Conservation (phyloP, 2,113 vertebrate species). For the Gobio gobio region DNA sequence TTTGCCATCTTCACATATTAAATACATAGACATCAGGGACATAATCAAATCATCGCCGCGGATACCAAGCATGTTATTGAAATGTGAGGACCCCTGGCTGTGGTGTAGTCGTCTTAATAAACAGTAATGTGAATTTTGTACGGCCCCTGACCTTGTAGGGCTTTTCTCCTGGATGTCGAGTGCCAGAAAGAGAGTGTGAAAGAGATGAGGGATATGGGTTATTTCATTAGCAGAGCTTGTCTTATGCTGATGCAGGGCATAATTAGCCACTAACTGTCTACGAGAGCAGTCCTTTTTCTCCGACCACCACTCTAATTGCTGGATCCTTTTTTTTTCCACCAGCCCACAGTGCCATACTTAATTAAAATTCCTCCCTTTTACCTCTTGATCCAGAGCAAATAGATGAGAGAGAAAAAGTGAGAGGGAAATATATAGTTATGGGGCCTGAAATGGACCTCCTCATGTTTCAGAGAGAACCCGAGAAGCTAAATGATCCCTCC, state of each 20-base stretch:
- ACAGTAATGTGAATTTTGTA: conserved; percentile 16
- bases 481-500: conserved; percentile 17
- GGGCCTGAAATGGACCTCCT: conserved; percentile 14
- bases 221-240: conserved; percentile 65
- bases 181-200: background rate
- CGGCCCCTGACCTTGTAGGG: conserved; percentile 26
- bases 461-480: background rate
- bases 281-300: conserved; percentile 50
- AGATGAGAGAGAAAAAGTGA: conserved; percentile 1
- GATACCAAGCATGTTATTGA: conserved; percentile 24
- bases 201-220: conserved; percentile 49
- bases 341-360: conserved; percentile 55
- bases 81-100: background rate
- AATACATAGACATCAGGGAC: background rate
- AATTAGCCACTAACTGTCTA: conserved; percentile 61
- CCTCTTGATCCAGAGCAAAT: conserved; percentile 20
- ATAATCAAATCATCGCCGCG: conserved; percentile 11
- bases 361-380: conserved; percentile 59
- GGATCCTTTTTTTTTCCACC: conserved; percentile 30
- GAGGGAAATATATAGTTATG: conserved; percentile 25
- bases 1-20: background rate
- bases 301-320: conserved; percentile 56
- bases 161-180: conserved; percentile 5
- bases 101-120: conserved; percentile 13
- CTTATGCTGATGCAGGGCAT: conserved; percentile 62